These are phyloP conservation scores for Delphinapterus leucas DNA, from an alignment of 2,113 vertebrate species.

Conservation along the genomic window DNA sequence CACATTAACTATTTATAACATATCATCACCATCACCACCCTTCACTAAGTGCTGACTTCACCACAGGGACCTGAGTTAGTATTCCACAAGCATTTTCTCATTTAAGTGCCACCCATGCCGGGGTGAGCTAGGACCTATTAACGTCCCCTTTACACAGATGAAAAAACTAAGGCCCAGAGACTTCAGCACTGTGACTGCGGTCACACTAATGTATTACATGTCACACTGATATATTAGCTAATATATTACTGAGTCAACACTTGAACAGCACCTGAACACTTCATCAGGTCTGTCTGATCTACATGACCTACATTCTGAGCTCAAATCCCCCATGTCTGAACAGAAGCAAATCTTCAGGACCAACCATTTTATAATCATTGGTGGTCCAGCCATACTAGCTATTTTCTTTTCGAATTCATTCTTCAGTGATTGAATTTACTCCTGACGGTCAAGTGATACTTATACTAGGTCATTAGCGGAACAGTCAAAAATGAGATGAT, in stretches of 20 bases:
- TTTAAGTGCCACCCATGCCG: not conserved
- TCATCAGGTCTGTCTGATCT: not conserved
- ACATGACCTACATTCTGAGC: not conserved
- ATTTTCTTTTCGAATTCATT: not conserved
- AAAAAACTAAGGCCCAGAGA: not conserved
- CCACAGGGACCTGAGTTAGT: not conserved
- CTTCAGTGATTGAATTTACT: not conserved
- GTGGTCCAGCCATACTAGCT: too few relatives aligned
- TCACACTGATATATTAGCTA: not conserved
- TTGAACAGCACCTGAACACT: too few relatives aligned
- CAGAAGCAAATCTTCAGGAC: not conserved
- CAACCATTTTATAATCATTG: not conserved
- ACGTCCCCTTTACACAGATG: not conserved
- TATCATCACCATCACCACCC: accelerated
- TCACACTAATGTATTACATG: too few relatives aligned
- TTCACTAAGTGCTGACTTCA: too few relatives aligned
- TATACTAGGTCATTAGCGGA: not conserved
- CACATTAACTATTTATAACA: not conserved
- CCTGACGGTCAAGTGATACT: not conserved
- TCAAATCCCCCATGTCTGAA: not conserved
- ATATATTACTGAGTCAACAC: accelerated
- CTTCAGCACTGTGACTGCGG: too few relatives aligned
- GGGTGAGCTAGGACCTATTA: not conserved
- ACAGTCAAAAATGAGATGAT: not conserved
- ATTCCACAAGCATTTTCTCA: not conserved